A percentile compares a stretch with the other conserved stretches of the same genome.
Evolutionary conservation across 2,888 invertebrate species (phyloP).

Genomic region (Ormia ochracea): DNA sequence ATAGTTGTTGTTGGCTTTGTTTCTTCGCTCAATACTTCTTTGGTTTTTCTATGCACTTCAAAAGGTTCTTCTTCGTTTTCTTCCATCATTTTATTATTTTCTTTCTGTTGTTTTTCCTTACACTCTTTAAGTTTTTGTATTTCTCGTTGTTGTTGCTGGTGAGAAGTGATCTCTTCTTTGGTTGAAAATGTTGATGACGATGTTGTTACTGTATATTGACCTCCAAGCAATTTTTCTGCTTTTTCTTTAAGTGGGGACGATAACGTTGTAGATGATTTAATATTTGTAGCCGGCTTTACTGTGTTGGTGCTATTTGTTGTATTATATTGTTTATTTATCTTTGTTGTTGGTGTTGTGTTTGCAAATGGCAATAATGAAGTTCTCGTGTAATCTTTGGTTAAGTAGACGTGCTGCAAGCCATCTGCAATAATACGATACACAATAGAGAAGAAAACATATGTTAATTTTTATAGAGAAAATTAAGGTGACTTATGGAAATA

Average conservation of each 20-base stretch:
- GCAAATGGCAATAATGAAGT: slow-evolving; percentile 56
- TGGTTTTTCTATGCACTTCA: slow-evolving; percentile 50
- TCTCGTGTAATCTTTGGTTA: slow-evolving; percentile 62
- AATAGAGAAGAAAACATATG: slow-evolving; percentile 30
- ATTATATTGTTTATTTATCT: slow-evolving; percentile 56
- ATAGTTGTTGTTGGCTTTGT: slow-evolving; percentile 39
- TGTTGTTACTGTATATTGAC: slow-evolving; percentile 71
- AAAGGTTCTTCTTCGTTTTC: slow-evolving; percentile 41
- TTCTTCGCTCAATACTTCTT: slow-evolving; percentile 43
- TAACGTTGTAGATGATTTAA: slow-evolving; percentile 58
- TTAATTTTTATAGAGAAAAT: not conserved
- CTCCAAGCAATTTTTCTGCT: slow-evolving; percentile 73
- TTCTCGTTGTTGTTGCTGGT: slow-evolving; percentile 30
- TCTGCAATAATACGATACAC: slow-evolving; percentile 49
- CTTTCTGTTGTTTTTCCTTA: slow-evolving; percentile 14
- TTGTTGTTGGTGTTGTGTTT: slow-evolving; percentile 60
- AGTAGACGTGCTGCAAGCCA: slow-evolving; percentile 50
- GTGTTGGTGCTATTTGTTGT: slow-evolving; percentile 63
- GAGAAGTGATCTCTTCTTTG: slow-evolving; percentile 66
- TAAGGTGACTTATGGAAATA: not conserved
- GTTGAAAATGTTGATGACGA: slow-evolving; percentile 62
- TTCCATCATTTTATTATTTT: slow-evolving; percentile 31
- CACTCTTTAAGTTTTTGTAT: slow-evolving; percentile 1
- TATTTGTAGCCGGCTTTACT: slow-evolving; percentile 46
- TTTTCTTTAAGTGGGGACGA: slow-evolving; percentile 68